Conservation (phyloP, 2,113 vertebrate species). For the Myocastor coypus region DNA sequence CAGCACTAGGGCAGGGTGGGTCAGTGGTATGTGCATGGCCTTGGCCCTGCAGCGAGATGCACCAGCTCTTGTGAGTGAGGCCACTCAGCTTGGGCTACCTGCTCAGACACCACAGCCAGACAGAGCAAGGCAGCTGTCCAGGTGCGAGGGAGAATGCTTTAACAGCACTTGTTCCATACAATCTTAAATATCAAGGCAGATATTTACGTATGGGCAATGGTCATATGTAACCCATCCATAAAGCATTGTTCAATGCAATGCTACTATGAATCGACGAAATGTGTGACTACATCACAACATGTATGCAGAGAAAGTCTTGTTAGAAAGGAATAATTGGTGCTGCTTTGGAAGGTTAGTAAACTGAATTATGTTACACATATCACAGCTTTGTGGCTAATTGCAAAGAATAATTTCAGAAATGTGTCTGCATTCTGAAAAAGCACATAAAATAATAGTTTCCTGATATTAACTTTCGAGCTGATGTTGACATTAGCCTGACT, state of each 20-base stretch:
- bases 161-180: rapidly evolving
- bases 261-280: not conserved
- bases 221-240: not conserved
- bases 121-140: not conserved
- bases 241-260: not conserved
- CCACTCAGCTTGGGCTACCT: rapidly evolving
- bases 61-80: not conserved
- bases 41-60: rapidly evolving
- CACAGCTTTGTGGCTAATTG: not conserved
- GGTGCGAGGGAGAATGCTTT: not conserved
- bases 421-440: not conserved
- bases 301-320: not conserved
- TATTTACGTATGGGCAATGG: not conserved
- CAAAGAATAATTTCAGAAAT: slow-evolving; percentile 22
- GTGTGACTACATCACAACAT: rapidly evolving
- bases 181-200: not conserved
- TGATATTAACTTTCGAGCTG: not conserved
- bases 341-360: no score
- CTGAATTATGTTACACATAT: no score
- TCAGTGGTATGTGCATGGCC: rapidly evolving
- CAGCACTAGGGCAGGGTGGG: rapidly evolving
- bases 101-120: not conserved
- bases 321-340: no score
- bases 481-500: slow-evolving; percentile 13
- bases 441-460: not conserved